These are phyloP conservation scores for Emydura subglobosa DNA, from an alignment of 2,113 vertebrate genomes.

Conservation along the genomic window DNA sequence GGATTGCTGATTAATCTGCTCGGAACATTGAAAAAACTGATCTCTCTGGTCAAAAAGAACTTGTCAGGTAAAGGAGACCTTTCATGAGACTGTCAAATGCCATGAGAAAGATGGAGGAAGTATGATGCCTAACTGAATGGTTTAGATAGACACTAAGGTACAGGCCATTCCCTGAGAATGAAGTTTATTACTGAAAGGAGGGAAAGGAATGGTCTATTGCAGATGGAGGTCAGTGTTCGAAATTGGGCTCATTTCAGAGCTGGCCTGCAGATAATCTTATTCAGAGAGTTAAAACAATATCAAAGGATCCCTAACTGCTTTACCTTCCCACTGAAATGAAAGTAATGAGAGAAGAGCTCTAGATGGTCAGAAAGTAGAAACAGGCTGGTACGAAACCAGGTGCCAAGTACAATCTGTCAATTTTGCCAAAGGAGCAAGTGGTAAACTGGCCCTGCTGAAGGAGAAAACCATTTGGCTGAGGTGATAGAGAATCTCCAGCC, in stretches of 20 bases:
- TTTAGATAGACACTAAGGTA: neutral
- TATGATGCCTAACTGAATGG: neutral
- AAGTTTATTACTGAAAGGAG: neutral
- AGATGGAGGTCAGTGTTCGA: neutral
- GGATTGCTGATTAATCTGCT: neutral
- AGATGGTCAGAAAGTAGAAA: neutral
- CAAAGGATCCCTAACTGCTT: neutral
- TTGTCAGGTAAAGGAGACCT: neutral
- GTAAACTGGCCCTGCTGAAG: neutral
- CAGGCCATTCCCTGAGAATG: neutral
- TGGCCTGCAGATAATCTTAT: neutral
- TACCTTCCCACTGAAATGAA: neutral
- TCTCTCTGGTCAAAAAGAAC: neutral
- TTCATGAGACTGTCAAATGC: neutral
- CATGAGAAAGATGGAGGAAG: neutral
- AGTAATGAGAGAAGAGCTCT: neutral
- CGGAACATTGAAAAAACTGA: neutral
- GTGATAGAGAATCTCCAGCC: neutral
- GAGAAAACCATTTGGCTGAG: neutral
- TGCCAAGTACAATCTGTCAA: neutral
- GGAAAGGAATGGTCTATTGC: neutral
- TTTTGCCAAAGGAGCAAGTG: neutral
- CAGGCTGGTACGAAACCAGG: neutral
- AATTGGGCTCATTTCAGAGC: neutral
- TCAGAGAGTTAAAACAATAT: neutral